Evolutionary conservation across 2,113 vertebrate species (phyloP).

Genomic region (Tychaedon coryphoeus): DNA sequence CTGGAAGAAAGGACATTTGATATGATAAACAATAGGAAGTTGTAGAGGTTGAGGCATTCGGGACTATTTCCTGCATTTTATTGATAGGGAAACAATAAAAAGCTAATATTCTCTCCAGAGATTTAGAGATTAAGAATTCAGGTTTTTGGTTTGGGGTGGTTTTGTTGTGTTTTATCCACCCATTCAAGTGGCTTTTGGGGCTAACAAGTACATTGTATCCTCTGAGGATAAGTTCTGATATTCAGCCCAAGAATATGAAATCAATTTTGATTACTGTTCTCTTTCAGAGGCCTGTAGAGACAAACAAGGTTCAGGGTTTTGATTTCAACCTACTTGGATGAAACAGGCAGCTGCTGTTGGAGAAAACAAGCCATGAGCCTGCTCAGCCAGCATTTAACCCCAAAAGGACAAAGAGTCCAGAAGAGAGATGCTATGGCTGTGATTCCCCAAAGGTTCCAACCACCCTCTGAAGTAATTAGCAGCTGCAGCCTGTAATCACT

Average conservation of each 20-base stretch:
- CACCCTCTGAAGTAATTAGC: neutral
- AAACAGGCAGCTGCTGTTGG: neutral
- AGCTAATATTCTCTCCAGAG: neutral
- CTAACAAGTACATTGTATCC: neutral
- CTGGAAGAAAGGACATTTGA: neutral
- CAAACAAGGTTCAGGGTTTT: neutral
- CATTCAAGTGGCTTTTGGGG: neutral
- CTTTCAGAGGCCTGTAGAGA: neutral
- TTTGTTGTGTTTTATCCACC: neutral
- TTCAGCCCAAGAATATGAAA: neutral
- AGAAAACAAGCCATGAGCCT: neutral
- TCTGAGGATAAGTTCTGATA: neutral
- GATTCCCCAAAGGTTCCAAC: neutral
- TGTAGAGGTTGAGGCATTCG: neutral
- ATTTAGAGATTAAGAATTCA: neutral
- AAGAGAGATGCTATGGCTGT: neutral
- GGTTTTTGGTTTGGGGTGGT: neutral
- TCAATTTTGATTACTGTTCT: neutral
- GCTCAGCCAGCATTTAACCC: neutral
- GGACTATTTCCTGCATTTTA: conserved; percentile 9
- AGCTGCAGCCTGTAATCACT: neutral
- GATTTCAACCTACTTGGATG: neutral
- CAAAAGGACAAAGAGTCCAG: neutral
- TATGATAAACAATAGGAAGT: conserved; percentile 18
- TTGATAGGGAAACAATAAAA: conserved; percentile 28